phyloP scores from a whole-genome alignment of 1,140 invertebrate genomes.

The Rhopalosiphum padi region DNA sequence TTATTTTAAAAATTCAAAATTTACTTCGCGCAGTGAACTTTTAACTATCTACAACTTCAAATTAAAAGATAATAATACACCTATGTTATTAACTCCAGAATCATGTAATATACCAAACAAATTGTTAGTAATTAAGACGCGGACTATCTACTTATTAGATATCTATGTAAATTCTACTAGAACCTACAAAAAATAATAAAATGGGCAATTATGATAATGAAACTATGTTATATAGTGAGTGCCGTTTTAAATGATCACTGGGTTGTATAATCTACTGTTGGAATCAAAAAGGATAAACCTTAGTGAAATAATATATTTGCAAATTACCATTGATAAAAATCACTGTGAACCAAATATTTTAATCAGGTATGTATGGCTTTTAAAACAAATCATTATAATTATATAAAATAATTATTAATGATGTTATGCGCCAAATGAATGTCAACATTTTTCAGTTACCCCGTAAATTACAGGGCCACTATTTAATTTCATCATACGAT shows the following conservation, averaged over 20 bases:
- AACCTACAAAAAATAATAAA: not conserved
- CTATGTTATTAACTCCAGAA: not conserved
- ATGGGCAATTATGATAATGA: not conserved
- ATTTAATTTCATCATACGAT: not conserved
- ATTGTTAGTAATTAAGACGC: not conserved
- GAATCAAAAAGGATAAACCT: not conserved
- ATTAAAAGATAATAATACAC: constrained; percentile 14
- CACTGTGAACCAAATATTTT: not conserved
- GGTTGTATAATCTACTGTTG: not conserved
- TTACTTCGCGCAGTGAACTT: not conserved
- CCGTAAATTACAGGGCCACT: not conserved
- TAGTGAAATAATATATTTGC: not conserved
- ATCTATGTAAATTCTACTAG: constrained; percentile 10
- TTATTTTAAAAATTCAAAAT: not conserved
- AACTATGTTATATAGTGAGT: not conserved
- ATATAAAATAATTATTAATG: not conserved
- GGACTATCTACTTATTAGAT: constrained; percentile 21
- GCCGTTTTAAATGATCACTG: not conserved
- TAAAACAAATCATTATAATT: not conserved
- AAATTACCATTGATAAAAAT: not conserved
- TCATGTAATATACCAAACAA: not conserved
- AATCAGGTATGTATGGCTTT: not conserved
- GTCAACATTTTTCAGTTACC: not conserved
- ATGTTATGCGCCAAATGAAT: not conserved
- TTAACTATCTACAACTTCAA: not conserved